Evolutionary conservation across 1,140 invertebrate species (phyloP).

Genomic region (Zaprionus tsacasi): DNA sequence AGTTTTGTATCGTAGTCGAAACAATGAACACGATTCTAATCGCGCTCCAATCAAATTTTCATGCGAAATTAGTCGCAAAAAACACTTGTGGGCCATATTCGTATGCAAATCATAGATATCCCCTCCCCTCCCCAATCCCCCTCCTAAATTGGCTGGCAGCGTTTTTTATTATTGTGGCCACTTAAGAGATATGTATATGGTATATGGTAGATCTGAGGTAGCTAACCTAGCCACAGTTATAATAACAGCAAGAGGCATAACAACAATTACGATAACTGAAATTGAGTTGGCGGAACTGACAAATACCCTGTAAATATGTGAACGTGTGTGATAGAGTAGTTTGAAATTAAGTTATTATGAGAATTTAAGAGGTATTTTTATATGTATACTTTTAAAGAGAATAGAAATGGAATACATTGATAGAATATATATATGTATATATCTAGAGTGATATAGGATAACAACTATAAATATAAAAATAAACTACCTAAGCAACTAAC

Average conservation of each 20-base stretch:
- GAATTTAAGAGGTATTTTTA: not conserved
- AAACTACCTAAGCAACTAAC: too few relatives aligned
- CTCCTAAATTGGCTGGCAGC: constrained; percentile 64
- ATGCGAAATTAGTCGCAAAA: constrained; percentile 72
- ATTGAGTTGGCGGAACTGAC: not conserved
- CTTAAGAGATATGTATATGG: constrained; percentile 42
- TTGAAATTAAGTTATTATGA: not conserved
- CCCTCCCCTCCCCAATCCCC: not conserved
- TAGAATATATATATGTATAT: too few relatives aligned
- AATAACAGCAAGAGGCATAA: constrained; percentile 12
- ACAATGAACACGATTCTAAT: constrained; percentile 78
- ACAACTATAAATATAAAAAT: too few relatives aligned
- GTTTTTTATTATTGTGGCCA: constrained; percentile 50
- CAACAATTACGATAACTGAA: constrained; percentile 18
- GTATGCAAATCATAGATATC: constrained; percentile 57
- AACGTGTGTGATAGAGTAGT: too few relatives aligned
- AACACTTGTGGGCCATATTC: constrained; percentile 71
- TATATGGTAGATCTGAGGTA: constrained; percentile 7
- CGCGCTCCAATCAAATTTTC: constrained; percentile 71
- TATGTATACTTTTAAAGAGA: too few relatives aligned
- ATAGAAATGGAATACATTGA: too few relatives aligned
- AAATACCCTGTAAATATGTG: constrained; percentile 30
- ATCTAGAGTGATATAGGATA: too few relatives aligned
- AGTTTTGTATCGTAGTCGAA: constrained; percentile 9
- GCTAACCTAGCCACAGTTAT: constrained; percentile 4